Evolutionary conservation across 1,140 invertebrate species (phyloP).

Genomic region (Drosophila fuyamai): DNA sequence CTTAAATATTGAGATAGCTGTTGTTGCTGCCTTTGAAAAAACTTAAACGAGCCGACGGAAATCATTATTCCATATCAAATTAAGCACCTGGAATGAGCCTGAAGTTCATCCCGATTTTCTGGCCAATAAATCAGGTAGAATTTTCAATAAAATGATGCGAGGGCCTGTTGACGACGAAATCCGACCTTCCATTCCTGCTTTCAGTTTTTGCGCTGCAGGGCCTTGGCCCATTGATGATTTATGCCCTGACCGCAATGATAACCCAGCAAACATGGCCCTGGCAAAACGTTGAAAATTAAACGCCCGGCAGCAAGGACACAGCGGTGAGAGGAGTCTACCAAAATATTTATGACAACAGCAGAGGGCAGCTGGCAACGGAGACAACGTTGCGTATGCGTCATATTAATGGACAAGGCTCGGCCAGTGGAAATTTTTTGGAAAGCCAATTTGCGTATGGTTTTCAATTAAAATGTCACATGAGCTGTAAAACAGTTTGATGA

Average conservation of each 20-base stretch:
- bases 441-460: slow-evolving; percentile 47
- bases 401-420: slow-evolving; percentile 43
- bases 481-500: slow-evolving; percentile 50
- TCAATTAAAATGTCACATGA: slow-evolving; percentile 65
- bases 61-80: slow-evolving; percentile 56
- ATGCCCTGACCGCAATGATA: slow-evolving; percentile 56
- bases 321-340: slow-evolving; percentile 11
- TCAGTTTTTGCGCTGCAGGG: slow-evolving; percentile 7
- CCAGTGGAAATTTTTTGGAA: slow-evolving; percentile 29
- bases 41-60: neutral
- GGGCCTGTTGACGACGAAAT: slow-evolving; percentile 54
- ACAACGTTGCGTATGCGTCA: slow-evolving; percentile 46
- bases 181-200: slow-evolving; percentile 1
- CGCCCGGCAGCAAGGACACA: neutral
- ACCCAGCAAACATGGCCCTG: slow-evolving; percentile 26
- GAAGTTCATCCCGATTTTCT: slow-evolving; percentile 33
- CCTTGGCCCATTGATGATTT: slow-evolving; percentile 58
- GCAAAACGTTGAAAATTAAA: slow-evolving; percentile 20
- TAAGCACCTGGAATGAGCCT: neutral
- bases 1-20: slow-evolving; percentile 26
- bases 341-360: slow-evolving; percentile 43
- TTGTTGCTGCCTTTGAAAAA: slow-evolving; percentile 6
- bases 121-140: slow-evolving; percentile 64
- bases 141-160: slow-evolving; percentile 67
- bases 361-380: slow-evolving; percentile 2